A percentile compares a stretch with the other conserved stretches of the same genome.
Evolutionary conservation across 1,140 invertebrate genomes (phyloP).

Genomic region (Listronotus bonariensis): DNA sequence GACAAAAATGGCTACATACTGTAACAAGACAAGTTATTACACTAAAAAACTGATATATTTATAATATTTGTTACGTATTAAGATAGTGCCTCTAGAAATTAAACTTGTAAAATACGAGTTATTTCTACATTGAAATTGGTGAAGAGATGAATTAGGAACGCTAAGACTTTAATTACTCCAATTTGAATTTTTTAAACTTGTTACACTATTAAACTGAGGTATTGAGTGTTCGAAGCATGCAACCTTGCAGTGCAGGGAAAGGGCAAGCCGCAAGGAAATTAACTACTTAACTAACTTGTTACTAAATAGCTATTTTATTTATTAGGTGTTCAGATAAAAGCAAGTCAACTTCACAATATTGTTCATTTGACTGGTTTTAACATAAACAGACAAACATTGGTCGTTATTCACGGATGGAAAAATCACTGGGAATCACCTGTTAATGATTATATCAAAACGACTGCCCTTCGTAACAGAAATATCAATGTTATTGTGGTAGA

Average conservation of each 20-base stretch:
- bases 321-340: slow-evolving; percentile 29
- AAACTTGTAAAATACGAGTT: no score
- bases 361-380: slow-evolving; percentile 34
- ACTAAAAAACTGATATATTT: no score
- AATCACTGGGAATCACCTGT: slow-evolving; percentile 43
- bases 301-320: background rate
- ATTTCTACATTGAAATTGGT: no score
- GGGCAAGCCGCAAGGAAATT: background rate
- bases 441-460: slow-evolving; percentile 52
- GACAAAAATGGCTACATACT: no score
- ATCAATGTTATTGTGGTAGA: slow-evolving; percentile 65
- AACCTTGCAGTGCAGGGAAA: no score
- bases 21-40: no score
- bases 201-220: no score
- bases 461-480: slow-evolving; percentile 53
- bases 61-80: no score
- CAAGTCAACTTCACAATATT: slow-evolving; percentile 30
- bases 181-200: no score
- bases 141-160: no score
- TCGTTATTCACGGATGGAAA: slow-evolving; percentile 53
- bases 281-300: background rate
- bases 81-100: no score
- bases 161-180: no score
- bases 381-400: slow-evolving; percentile 36
- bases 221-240: background rate